Conservation (phyloP, 2,113 vertebrate species). For the Podiceps cristatus region DNA sequence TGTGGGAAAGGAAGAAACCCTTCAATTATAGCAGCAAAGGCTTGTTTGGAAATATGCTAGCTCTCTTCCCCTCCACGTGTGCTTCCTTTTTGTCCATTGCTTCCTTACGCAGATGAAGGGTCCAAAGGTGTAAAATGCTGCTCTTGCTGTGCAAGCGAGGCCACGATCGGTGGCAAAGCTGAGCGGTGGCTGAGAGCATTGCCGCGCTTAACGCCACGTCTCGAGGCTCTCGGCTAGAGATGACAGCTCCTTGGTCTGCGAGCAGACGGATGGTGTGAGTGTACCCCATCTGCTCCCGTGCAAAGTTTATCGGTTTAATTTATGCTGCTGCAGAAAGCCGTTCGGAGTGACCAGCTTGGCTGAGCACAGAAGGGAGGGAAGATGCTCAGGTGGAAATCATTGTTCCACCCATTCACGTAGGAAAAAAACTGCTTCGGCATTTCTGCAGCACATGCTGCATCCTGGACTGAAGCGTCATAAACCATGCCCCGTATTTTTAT, state of each 20-base stretch:
- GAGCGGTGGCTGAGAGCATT: accelerated
- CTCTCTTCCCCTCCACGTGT: neutral
- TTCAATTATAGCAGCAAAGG: constrained; percentile 3
- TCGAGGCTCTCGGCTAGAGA: neutral
- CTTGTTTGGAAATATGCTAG: neutral
- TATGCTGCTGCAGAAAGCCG: neutral
- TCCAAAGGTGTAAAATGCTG: neutral
- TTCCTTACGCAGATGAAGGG: neutral
- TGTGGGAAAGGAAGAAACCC: constrained; percentile 33
- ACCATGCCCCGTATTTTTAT: neutral
- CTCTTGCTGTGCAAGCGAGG: neutral
- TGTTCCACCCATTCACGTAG: accelerated
- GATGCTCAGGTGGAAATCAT: neutral
- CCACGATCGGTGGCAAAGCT: neutral
- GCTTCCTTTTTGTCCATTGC: neutral
- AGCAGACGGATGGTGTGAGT: neutral
- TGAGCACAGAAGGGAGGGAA: neutral
- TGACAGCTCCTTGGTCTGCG: accelerated
- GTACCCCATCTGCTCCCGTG: neutral
- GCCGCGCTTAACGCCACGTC: accelerated
- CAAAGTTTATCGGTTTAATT: neutral
- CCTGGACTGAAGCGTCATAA: accelerated
- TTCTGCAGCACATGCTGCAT: neutral
- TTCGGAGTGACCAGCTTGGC: neutral
- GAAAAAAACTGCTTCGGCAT: neutral